phyloP scores from a whole-genome alignment of 2,113 vertebrate genomes.

The Haemorhous mexicanus region DNA sequence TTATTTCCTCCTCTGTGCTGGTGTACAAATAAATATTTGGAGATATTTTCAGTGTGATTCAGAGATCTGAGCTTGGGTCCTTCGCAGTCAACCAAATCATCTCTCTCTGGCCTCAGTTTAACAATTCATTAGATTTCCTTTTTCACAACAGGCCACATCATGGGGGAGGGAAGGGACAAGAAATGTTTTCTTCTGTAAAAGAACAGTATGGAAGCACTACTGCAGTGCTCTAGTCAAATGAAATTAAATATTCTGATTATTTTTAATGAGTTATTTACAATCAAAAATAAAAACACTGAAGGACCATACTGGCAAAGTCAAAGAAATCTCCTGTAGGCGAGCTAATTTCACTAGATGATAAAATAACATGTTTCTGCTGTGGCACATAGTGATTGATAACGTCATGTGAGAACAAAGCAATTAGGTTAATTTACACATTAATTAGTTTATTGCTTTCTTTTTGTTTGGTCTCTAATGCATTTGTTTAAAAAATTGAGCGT shows the following conservation, averaged over 20 bases:
- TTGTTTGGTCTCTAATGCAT: neutral
- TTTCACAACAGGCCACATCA: neutral
- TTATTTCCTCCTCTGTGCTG: neutral
- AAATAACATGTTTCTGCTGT: neutral
- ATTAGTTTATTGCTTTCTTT: conserved; percentile 41
- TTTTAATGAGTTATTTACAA: neutral
- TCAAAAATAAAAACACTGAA: neutral
- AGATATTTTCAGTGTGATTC: neutral
- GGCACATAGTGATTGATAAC: conserved; percentile 3
- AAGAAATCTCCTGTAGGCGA: neutral
- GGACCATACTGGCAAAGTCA: neutral
- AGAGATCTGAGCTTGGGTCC: neutral
- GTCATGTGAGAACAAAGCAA: neutral
- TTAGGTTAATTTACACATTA: conserved; percentile 41
- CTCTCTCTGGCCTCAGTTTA: neutral
- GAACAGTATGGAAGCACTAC: neutral
- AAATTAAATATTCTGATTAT: neutral
- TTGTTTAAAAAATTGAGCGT: neutral
- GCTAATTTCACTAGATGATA: neutral
- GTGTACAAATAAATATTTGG: neutral
- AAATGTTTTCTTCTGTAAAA: neutral
- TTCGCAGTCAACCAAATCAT: neutral
- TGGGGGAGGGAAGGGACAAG: neutral
- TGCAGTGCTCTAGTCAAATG: neutral
- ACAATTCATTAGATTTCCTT: neutral